Percentiles rank a stretch among this genome's conserved stretches.
Evolutionary conservation across 2,113 vertebrate species (phyloP).

Genomic region (Lamprologus ornatipinnis): DNA sequence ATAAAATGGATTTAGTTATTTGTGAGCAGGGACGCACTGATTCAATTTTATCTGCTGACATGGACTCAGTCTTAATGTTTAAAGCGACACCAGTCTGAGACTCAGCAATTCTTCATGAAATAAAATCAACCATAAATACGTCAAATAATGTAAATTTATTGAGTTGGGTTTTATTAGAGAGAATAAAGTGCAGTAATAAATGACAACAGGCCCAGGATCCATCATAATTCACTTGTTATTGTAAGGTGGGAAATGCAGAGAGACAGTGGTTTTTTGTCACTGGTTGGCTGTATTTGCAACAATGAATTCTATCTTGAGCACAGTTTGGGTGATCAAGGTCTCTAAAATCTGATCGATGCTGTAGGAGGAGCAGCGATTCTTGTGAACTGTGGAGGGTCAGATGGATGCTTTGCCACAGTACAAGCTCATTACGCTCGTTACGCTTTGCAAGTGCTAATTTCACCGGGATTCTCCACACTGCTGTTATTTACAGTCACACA

Average conservation of each 20-base stretch:
- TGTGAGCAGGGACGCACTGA: background rate
- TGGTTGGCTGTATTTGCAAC: background rate
- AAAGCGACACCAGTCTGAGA: background rate
- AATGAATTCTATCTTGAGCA: rapidly evolving
- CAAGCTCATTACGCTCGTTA: background rate
- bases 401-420: background rate
- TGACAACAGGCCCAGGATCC: rapidly evolving
- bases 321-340: background rate
- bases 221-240: background rate
- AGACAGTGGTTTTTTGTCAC: rapidly evolving
- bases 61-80: background rate
- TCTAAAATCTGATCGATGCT: background rate
- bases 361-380: background rate
- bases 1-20: background rate
- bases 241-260: background rate
- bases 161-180: rapidly evolving
- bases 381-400: background rate
- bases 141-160: background rate
- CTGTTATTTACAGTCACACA: background rate
- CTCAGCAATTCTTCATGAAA: background rate
- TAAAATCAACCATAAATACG: background rate
- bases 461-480: background rate
- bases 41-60: background rate
- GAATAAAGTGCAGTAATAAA: background rate
- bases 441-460: background rate